Conservation (phyloP, 2,113 vertebrate species). For the Pogona vitticeps region DNA sequence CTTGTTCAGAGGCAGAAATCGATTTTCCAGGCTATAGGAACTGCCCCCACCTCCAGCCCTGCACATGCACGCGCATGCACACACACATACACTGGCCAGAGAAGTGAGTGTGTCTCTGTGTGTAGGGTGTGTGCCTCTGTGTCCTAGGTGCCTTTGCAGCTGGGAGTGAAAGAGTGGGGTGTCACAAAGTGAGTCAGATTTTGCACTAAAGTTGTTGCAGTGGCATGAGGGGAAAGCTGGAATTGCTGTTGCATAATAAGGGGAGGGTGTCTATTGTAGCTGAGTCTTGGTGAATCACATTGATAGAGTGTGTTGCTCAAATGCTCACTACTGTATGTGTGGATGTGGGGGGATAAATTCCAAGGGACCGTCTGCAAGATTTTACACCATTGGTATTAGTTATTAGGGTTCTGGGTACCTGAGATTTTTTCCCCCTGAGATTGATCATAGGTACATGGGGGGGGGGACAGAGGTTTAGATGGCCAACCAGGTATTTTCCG, state of each 20-base stretch:
- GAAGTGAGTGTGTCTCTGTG: not conserved
- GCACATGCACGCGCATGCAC: not conserved
- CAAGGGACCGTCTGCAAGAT: not conserved
- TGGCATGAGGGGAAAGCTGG: not conserved
- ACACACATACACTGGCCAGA: not conserved
- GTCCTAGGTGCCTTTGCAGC: not conserved
- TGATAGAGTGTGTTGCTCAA: not conserved
- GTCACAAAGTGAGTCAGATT: not conserved
- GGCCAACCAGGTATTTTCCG: not conserved
- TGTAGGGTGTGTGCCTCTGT: not conserved
- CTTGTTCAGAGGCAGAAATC: conserved; percentile 46
- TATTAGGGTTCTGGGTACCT: not conserved
- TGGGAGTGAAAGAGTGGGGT: not conserved
- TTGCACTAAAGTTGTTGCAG: not conserved
- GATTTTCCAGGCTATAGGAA: conserved; percentile 42
- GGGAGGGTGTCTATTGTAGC: not conserved
- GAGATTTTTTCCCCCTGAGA: not conserved
- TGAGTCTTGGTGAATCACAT: too few relatives aligned
- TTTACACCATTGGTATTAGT: not conserved
- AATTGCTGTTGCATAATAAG: not conserved
- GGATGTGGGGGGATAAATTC: too few relatives aligned
- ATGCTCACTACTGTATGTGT: not conserved
- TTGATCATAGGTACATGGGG: not conserved
- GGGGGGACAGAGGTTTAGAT: not conserved
- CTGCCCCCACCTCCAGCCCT: conserved; percentile 33